Base-by-base conservation (phyloP, 2,888 invertebrate genomes). In the Cheilosia pagana region DNA sequence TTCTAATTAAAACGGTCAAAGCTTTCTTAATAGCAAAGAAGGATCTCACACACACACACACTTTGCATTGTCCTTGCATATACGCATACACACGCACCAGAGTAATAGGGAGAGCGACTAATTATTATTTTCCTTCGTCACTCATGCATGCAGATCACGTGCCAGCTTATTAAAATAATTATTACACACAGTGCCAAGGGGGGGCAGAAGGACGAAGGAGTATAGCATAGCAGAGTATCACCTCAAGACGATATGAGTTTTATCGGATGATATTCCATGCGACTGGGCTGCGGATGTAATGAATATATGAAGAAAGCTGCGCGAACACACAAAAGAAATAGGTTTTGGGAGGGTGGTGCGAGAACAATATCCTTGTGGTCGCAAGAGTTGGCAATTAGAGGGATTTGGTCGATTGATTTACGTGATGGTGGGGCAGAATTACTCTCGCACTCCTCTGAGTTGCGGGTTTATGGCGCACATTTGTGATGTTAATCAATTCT, bases 161-260 rank as follows among this genome's bases (percentile, higher is more conserved):
- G 81, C 75, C 85, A 85, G 85, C 81, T 85, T 85, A 85, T 85
- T 85, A 85, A 85, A 85, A 85, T 85, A 85, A 85, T 85, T 85
- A 85, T 81, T 76, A 81, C 81, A 81, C 81, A 60, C 81, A 67
- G 62, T 57, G 59, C 77, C 43, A 65, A 68, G 55, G 63, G 57
- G 8, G 52, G 50, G 45, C 4, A 7, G 8, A 2, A 10, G 19
- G 19, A 19, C 8, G 16, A 2, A 4, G 19, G 31, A 50, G 39
- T 2, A 21, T 14, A 21, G 28, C n/a, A 31, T 4, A 28, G 14
- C 59, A 31, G 23, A 28, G 43, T 79, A 60, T 81, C 59, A 85
- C 83, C 79, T 79, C 59, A 74, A 79, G 70, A 75, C 70, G 75
- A 82, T 65, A 71, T 59, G 75, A 76, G 81, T 75, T 75, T 65